Evolutionary conservation across 2,888 invertebrate species (phyloP).

Genomic region (Lasioglossum vierecki): DNA sequence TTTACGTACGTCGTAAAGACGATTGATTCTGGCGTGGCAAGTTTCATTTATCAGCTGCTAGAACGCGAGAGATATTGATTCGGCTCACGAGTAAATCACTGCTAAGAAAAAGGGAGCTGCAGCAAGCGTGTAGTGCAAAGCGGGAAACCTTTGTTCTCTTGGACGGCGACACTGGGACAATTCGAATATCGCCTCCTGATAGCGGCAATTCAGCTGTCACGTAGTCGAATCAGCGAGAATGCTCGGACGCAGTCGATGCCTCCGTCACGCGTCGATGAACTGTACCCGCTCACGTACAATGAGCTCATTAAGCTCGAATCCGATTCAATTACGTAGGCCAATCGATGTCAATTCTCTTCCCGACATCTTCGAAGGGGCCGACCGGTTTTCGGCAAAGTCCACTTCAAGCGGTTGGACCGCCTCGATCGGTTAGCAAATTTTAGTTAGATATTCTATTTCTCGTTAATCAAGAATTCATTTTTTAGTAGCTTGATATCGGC

Average conservation of each 20-base stretch:
- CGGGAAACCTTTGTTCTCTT: not conserved
- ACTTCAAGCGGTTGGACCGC: not conserved
- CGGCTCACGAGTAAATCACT: constrained; percentile 1
- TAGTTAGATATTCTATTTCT: not conserved
- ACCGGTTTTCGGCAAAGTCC: not conserved
- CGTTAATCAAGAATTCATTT: not conserved
- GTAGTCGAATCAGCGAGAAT: constrained; percentile 35
- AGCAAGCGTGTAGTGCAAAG: constrained; percentile 25
- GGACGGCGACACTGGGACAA: constrained; percentile 15
- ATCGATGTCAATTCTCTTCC: constrained; percentile 33
- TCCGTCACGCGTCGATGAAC: constrained; percentile 57
- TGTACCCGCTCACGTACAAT: constrained; percentile 54
- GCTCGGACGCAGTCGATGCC: constrained; percentile 22
- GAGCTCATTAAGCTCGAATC: constrained; percentile 68
- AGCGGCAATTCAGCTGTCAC: constrained; percentile 49
- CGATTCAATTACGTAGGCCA: constrained; percentile 66
- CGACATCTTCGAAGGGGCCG: constrained; percentile 23
- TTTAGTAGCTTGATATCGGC: no score
- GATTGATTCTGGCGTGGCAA: not conserved
- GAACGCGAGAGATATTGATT: not conserved
- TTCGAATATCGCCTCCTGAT: constrained; percentile 33
- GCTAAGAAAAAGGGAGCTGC: not conserved
- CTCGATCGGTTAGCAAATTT: not conserved
- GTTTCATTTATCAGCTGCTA: constrained; percentile 1
- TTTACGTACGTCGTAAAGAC: not conserved